Base-by-base conservation (phyloP, 2,888 invertebrate species). In the Smittia aterrima region DNA sequence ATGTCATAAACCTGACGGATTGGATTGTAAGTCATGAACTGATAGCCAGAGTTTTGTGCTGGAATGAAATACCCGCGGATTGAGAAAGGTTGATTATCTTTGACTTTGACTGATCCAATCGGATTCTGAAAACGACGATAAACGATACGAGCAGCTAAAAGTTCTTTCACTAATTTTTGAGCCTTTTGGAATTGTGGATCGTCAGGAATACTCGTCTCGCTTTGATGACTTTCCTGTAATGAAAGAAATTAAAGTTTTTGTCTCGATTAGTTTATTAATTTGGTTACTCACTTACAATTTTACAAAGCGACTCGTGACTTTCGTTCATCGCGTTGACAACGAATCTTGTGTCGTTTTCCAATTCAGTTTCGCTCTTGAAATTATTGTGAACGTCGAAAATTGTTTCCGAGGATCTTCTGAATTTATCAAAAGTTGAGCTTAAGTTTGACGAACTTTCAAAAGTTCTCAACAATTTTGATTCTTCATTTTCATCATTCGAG, bases 31-130 rank as follows among this genome's bases (percentile, higher is more conserved):
- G 78, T 78, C 11, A 80, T 77, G 76, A 79, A 80, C 76, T 79
- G 78, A 76, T 79, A 80, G 20, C 77, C 77, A 2, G 77, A 73
- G 9, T 77, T 79, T 54, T 77, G 41, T 3, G 77, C 76, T n/a
- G 78, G 78, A 20, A 79, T 74, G 74, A 80, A 79, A 74, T 78
- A 79, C 2, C 80, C 80, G 38, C 79, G 78, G 18, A 80, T 77
- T 27, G 79, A 78, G 75, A 78, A 80, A 13, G 67, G 74, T 74
- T 77, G 78, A 13, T 77, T 77, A 25, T 54, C 25, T 22, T 77
- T 76, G 4, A 79, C 71, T 18, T 77, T 75, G 0, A 78, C 77
- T 74, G 76, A 75, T n/a, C 77, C 77, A 9, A 79, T 20, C 1
- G 78, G 77, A 11, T 40, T 47, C 32, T 77, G 74, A 24, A 80